Conservation (phyloP, 2,113 vertebrate species). For the Artemisiospiza belli region DNA sequence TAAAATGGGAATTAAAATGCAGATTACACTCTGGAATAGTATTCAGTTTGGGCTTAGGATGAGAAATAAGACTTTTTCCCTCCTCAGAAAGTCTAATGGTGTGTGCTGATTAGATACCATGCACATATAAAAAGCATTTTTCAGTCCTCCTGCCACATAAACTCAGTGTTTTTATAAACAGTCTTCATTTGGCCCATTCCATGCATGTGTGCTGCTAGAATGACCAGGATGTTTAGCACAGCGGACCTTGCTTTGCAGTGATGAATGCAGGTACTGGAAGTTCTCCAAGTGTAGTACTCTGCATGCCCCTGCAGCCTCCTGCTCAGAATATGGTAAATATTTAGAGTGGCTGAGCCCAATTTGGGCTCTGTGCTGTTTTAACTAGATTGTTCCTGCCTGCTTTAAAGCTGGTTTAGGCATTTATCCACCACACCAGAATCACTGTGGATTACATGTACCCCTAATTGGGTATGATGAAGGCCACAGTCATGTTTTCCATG, state of each 20-base stretch:
- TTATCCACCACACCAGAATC: constrained; percentile 18
- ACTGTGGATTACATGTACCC: background rate
- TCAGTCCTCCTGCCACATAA: background rate
- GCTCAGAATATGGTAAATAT: constrained; percentile 46
- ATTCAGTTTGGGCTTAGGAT: background rate
- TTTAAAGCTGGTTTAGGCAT: constrained; percentile 24
- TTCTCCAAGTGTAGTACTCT: background rate
- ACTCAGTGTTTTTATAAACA: background rate
- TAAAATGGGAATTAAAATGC: background rate
- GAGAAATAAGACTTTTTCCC: background rate
- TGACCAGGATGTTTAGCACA: background rate
- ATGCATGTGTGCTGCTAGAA: background rate
- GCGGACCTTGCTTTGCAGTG: background rate
- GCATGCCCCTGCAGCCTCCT: background rate
- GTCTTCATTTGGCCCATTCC: background rate
- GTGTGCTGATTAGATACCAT: background rate
- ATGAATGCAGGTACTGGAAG: constrained; percentile 35
- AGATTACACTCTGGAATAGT: background rate
- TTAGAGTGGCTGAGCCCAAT: constrained; percentile 24
- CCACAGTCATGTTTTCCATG: constrained; percentile 52
- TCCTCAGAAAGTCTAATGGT: background rate
- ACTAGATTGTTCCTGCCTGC: constrained; percentile 22
- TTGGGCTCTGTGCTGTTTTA: constrained; percentile 28
- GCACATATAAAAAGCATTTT: background rate
- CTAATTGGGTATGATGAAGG: constrained; percentile 9